These are phyloP conservation scores for Homarus americanus DNA, from an alignment of 1,140 invertebrate species.

Conservation along the genomic window DNA sequence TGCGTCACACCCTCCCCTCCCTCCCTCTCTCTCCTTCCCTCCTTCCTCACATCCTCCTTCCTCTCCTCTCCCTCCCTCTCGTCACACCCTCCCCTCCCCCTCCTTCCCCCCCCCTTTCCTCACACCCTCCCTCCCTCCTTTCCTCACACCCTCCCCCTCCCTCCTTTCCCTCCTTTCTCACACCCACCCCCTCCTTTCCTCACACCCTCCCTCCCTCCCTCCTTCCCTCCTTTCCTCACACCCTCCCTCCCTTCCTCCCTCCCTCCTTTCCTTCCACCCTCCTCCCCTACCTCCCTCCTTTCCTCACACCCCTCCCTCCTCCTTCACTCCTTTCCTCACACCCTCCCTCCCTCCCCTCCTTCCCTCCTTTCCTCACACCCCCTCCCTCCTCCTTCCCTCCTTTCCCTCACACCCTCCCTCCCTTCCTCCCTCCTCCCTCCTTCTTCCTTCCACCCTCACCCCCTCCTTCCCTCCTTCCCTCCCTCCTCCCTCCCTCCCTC, in stretches of 20 bases:
- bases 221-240: not conserved
- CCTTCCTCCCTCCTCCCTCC: not conserved
- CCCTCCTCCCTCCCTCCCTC: too few species aligned
- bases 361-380: not conserved
- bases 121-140: not conserved
- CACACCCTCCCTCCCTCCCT: not conserved
- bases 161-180: not conserved
- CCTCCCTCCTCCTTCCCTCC: not conserved
- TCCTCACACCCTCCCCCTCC: not conserved
- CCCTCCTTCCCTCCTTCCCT: too few species aligned
- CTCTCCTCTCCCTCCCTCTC: not conserved
- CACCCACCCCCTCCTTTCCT: not conserved
- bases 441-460: not conserved
- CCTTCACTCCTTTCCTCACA: not conserved
- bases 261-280: not conserved
- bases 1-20: not conserved
- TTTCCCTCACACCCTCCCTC: not conserved
- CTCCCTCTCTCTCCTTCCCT: not conserved
- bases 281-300: not conserved
- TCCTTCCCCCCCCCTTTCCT: too few species aligned
- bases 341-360: not conserved
- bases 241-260: not conserved
- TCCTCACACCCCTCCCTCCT: not conserved
- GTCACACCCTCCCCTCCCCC: not conserved
- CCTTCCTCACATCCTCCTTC: not conserved